Evolutionary conservation across 2,113 vertebrate species (phyloP), one percentile per base, ranked within the genome.

Genomic region (Bos javanicus): DNA sequence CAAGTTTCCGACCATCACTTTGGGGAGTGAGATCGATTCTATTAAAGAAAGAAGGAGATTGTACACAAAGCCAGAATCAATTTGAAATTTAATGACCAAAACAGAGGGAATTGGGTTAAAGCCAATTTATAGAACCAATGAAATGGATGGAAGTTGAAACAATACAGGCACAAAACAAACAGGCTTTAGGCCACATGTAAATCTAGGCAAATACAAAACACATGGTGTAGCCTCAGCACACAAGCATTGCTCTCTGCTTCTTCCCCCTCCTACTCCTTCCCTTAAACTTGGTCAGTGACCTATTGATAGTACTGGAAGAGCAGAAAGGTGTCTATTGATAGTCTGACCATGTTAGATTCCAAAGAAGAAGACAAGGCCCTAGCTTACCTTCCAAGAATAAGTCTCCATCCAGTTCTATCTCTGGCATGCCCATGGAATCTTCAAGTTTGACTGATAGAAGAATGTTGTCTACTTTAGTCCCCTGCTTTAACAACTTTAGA

Each of bases 81-180:
- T 97, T 86, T 97, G 74, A 92, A 90, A 82, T 88, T 96, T 92
- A 96, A 95, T 97, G 74, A 97, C 59, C 26, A 95, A 98, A 97
- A 76, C 74, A 97, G 80, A 94, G 60, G 86, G 46, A 96, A 95
- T 26, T 95, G 76, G 19, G 23, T 94, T 94, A 90, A 92, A 96
- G 52, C 48, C 86, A 96, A 90, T 88, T 95, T 97, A 86, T 60
- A 90, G 54, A 97, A 97, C 17, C 74, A 96, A 90, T 46, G 74
- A 97, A 97, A 97, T 3, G 10, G 19, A 91, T 87, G 48, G 30
- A 93, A 94, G 26, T 90, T 97, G 90, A 96, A 96, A 97, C 36
- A 97, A 94, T 95, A 87, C 17, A 92, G 16, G 43, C 84, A 88
- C 4, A 90, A 14, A 95, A 85, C 26, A 92, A 83, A 84, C 21